phyloP scores from a whole-genome alignment of 2,113 vertebrate species.

The Copsychus sechellarum region DNA sequence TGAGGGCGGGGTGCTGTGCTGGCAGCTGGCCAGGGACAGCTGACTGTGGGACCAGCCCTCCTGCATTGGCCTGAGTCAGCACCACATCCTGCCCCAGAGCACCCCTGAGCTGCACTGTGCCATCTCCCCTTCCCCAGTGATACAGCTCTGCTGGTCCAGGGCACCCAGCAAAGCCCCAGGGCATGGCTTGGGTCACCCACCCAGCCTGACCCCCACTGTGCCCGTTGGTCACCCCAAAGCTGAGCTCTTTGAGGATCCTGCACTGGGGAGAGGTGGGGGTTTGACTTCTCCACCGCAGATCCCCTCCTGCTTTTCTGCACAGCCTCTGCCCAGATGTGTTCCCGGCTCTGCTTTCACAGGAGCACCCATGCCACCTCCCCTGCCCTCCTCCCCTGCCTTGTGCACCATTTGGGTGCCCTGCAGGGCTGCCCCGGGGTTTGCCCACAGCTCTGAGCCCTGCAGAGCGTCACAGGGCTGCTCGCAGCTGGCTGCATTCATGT shows the following conservation, averaged over 20 bases:
- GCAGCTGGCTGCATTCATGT: accelerated
- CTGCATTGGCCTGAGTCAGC: not conserved
- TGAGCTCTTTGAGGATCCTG: not conserved
- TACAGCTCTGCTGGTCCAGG: not conserved
- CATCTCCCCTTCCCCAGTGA: accelerated
- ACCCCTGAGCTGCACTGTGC: not conserved
- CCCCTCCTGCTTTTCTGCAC: not conserved
- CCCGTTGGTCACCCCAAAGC: no score
- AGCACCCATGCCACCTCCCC: accelerated
- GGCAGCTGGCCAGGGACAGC: not conserved
- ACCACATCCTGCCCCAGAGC: accelerated
- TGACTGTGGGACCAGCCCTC: not conserved
- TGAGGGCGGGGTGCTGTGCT: not conserved
- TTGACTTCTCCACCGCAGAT: accelerated
- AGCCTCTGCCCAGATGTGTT: not conserved
- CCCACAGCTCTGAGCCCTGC: accelerated
- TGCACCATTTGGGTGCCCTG: not conserved
- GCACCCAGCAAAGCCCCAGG: not conserved
- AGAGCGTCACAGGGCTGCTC: not conserved
- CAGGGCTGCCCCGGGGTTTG: not conserved
- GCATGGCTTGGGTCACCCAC: accelerated
- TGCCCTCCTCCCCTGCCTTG: accelerated
- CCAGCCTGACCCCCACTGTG: accelerated
- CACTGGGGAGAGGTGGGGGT: not conserved
- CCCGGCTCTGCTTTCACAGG: not conserved